Evolutionary conservation across 2,797 vertebrate species (phyloP).

Genomic region (Mormyrus hasselquistii): DNA sequence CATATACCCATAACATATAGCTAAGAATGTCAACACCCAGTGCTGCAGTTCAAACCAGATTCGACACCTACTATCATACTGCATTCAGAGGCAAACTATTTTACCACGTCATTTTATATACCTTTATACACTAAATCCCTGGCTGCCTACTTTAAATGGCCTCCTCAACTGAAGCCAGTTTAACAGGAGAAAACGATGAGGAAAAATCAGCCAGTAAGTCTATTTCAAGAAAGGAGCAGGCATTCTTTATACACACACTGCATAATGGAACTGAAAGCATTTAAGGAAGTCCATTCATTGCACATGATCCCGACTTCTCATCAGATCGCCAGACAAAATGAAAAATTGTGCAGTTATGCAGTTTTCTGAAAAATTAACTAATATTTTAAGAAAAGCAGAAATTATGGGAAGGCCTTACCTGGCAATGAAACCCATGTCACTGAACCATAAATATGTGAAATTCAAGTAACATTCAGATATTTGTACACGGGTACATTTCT

Average conservation of each 20-base stretch:
- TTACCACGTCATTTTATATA: background rate
- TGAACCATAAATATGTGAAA: background rate
- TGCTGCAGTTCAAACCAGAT: background rate
- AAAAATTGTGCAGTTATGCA: background rate
- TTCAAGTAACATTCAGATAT: background rate
- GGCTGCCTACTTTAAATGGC: background rate
- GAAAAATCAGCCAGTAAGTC: background rate
- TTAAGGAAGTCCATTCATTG: constrained; percentile 14
- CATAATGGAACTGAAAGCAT: constrained; percentile 15
- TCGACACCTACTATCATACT: background rate
- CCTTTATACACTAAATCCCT: background rate
- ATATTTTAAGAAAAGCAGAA: background rate
- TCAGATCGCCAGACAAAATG: background rate
- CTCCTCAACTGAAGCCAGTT: background rate
- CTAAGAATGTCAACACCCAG: background rate
- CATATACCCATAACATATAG: background rate
- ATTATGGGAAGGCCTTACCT: background rate
- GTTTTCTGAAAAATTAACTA: background rate
- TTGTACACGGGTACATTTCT: background rate
- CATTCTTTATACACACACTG: background rate
- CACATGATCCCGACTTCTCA: constrained; percentile 15
- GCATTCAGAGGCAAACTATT: background rate
- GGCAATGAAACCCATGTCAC: background rate
- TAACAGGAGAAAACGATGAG: background rate
- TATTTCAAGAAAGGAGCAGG: background rate